Base-by-base conservation (phyloP, 2,113 vertebrate species). In the Mus pahari region DNA sequence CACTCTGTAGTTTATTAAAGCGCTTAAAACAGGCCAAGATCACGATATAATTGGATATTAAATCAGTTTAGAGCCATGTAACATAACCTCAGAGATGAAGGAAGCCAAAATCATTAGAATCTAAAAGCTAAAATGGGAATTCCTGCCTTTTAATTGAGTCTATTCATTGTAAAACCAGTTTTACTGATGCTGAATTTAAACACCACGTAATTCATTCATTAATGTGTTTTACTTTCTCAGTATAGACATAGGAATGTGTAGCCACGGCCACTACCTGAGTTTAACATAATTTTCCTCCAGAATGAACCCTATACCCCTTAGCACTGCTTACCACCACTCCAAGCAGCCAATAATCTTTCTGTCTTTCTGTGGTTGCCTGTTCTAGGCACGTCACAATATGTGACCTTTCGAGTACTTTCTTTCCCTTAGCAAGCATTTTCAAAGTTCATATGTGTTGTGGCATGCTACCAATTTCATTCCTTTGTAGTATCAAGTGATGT, bases 151-250 rank as follows among this genome's bases (percentile, higher is more conserved):
- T 92, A 83, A 77, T 45, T 48, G 9, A 89, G 53, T 1, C 22
- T 45, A 55, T 58, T 92, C 55, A 31, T 58, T 86, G 84, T 82
- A 70, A 13, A 55, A 92, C 90, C 6, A 74, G 42, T n/a, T 95
- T 88, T 79, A 50, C 4, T 88, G 11, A 45, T 36, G 42, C 31
- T 79, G 84, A 88, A 96, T 48, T 94, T 31, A 55, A 19, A 82
- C 53, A 58, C 50, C 58, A 58, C 33, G 84, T 1, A 89, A 75
- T 62, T 82, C 6, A 74, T 20, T 33, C n/a, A 86, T 26, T 75
- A 45, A 86, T 81, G 0, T 1, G 36, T 36, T 62, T 78, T 31
- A 55, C 31, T 45, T 79, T 92, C 86, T 89, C 19, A 90, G 31
- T 62, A 39, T 45, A 70, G n/a, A 71, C 2, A 81, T 22, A 93